phyloP scores from a whole-genome alignment of 2,888 invertebrate genomes.

The Vesta saturnalis region DNA sequence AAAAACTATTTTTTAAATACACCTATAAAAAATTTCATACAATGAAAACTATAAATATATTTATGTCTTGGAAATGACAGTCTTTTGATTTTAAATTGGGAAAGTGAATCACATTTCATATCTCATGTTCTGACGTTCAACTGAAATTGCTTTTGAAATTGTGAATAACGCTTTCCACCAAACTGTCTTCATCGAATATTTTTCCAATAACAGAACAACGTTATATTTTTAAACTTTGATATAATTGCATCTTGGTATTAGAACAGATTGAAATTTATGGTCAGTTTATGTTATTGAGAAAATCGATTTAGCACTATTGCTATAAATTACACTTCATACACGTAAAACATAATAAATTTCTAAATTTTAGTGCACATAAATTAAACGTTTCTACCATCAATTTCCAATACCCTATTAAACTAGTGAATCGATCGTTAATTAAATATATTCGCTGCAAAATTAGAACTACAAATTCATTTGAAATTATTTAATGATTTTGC shows the following conservation, averaged over 20 bases:
- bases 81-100: slow-evolving; percentile 36
- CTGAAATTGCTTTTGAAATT: slow-evolving; percentile 36
- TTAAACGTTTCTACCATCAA: neutral
- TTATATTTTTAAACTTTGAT: neutral
- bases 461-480: too few relatives aligned
- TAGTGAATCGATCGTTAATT: too few relatives aligned
- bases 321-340: too few relatives aligned
- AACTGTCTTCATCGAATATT: neutral
- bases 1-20: neutral
- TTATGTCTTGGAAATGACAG: slow-evolving; percentile 34
- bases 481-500: too few relatives aligned
- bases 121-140: slow-evolving; percentile 32
- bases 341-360: too few relatives aligned
- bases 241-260: neutral
- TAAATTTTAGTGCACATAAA: neutral
- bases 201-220: neutral
- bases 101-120: slow-evolving; percentile 36
- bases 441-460: too few relatives aligned
- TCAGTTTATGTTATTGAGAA: neutral
- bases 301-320: too few relatives aligned
- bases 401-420: neutral
- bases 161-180: slow-evolving; percentile 29
- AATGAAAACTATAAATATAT: slow-evolving; percentile 29
- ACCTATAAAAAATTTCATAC: slow-evolving; percentile 7
- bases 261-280: neutral